A percentile compares a stretch with the other conserved stretches of the same genome.
These are phyloP conservation scores for Furcula furcula DNA, from an alignment of 2,888 invertebrate species.

Conservation along the genomic window DNA sequence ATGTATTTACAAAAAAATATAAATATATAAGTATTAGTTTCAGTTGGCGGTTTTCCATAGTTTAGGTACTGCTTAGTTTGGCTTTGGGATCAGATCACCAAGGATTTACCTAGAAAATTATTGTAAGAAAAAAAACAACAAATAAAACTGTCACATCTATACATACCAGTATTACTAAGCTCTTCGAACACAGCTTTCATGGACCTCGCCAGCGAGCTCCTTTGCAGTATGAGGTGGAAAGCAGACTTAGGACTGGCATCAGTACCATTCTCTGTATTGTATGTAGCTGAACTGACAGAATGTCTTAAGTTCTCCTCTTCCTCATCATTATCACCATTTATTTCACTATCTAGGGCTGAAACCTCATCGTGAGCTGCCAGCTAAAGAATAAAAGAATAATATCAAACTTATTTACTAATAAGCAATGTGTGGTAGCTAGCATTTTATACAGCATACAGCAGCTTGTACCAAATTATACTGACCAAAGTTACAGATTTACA, in stretches of 20 bases:
- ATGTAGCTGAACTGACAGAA: constrained; percentile 62
- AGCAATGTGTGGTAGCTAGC: too few relatives aligned
- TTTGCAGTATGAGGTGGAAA: constrained; percentile 90
- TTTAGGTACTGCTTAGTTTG: too few relatives aligned
- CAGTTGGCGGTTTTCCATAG: too few relatives aligned
- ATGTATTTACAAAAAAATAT: too few relatives aligned
- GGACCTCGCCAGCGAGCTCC: constrained; percentile 91
- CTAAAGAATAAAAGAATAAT: constrained; percentile 44
- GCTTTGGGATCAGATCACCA: too few relatives aligned
- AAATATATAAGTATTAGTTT: too few relatives aligned
- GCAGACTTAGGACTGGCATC: constrained; percentile 80
- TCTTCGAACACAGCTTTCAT: constrained; percentile 91
- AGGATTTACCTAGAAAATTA: too few relatives aligned
- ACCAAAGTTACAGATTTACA: too few relatives aligned
- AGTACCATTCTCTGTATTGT: constrained; percentile 42
- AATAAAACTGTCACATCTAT: background rate
- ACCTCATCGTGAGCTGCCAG: constrained; percentile 82
- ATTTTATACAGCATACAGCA: too few relatives aligned
- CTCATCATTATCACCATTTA: constrained; percentile 67
- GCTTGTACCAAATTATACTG: too few relatives aligned
- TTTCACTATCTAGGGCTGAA: constrained; percentile 73
- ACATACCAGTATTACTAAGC: constrained; percentile 82
- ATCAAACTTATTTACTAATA: too few relatives aligned
- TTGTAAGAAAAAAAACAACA: too few relatives aligned
- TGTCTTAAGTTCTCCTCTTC: constrained; percentile 64